Conservation (phyloP, 1,140 invertebrate species). For the Bombus impatiens region DNA sequence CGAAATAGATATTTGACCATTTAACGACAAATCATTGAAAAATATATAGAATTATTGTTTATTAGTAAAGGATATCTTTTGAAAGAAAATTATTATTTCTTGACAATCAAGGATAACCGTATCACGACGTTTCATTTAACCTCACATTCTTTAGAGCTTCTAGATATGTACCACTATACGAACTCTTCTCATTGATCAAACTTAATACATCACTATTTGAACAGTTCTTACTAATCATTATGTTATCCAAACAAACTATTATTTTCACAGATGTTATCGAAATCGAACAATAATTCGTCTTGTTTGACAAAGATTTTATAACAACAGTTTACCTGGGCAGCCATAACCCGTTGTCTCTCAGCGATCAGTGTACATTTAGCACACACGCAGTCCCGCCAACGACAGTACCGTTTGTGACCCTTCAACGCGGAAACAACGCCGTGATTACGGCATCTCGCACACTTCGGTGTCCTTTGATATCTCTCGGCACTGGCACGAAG, state of each 20-base stretch:
- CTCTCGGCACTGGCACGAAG: slow-evolving; percentile 93
- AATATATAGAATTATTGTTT: no score
- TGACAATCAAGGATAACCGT: no score
- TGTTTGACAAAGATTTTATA: background rate
- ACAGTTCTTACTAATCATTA: background rate
- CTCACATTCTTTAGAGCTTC: background rate
- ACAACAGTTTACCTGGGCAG: slow-evolving; percentile 88
- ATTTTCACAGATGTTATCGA: background rate
- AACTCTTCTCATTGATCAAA: background rate
- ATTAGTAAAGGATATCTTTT: no score
- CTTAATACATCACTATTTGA: background rate
- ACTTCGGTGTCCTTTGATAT: slow-evolving; percentile 99
- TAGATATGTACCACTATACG: background rate
- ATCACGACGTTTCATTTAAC: no score
- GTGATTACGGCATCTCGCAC: slow-evolving; percentile 98
- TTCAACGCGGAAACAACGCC: slow-evolving; percentile 99
- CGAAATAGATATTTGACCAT: no score
- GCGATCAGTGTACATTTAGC: slow-evolving; percentile 99
- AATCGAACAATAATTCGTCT: background rate
- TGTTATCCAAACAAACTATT: background rate
- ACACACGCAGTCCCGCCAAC: slow-evolving; percentile 97
- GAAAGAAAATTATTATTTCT: no score
- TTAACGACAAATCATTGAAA: no score
- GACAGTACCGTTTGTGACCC: slow-evolving; percentile 98
- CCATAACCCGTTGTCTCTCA: slow-evolving; percentile 99